Conservation (phyloP, 30 jellyfish, hydroid and myxozoan species). For the Cassiopea xamachana region DNA sequence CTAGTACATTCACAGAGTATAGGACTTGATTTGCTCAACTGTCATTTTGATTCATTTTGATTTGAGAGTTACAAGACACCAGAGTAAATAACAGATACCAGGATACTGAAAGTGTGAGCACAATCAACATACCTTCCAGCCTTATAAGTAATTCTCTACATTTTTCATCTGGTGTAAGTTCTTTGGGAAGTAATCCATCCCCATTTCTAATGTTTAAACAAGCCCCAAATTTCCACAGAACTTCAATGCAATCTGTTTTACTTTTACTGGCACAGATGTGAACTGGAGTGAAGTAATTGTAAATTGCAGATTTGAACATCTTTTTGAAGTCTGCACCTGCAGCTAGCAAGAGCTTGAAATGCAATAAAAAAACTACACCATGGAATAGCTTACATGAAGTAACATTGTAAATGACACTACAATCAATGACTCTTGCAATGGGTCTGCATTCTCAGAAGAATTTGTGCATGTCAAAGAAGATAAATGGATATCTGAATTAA, state of each 20-base stretch:
- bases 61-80: too few species aligned
- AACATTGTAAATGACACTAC: too few species aligned
- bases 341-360: constrained; percentile 21
- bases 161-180: constrained; percentile 3
- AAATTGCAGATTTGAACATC: neutral
- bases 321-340: constrained; percentile 49
- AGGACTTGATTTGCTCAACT: too few species aligned
- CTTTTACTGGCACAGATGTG: constrained; percentile 66
- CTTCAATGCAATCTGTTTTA: constrained; percentile 10
- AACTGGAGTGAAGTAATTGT: constrained; percentile 37
- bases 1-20: too few species aligned
- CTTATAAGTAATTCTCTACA: neutral
- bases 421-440: too few species aligned
- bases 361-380: neutral
- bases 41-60: too few species aligned
- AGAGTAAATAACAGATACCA: too few species aligned
- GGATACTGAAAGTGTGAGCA: neutral
- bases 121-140: constrained; percentile 20
- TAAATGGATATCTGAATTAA: too few species aligned
- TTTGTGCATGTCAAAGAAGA: too few species aligned
- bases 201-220: constrained; percentile 1
- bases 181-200: constrained; percentile 25
- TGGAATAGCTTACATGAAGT: neutral
- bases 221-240: constrained; percentile 63
- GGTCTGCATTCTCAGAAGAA: too few species aligned